Evolutionary conservation across 2,888 invertebrate species (phyloP).

Genomic region (Eupithecia inturbata): DNA sequence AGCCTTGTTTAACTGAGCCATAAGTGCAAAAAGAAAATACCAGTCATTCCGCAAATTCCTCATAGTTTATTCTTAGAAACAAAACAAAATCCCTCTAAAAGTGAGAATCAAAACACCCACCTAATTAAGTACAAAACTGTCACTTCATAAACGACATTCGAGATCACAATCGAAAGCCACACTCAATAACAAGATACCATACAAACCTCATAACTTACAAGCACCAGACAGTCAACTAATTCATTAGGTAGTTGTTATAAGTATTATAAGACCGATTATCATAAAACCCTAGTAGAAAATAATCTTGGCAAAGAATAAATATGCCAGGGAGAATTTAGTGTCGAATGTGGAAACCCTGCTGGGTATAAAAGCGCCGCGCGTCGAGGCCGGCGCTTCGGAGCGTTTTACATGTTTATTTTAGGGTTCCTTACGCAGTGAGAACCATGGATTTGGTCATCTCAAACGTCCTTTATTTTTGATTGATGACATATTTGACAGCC

Average conservation of each 20-base stretch:
- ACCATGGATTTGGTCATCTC: background rate
- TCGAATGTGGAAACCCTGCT: constrained; percentile 67
- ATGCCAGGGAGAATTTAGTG: constrained; percentile 80
- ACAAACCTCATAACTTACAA: constrained; percentile 34
- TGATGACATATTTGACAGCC: background rate
- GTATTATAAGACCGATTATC: constrained; percentile 73
- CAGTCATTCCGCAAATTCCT: background rate
- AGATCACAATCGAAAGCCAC: constrained; percentile 20
- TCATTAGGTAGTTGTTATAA: constrained; percentile 78
- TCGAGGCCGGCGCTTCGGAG: constrained; percentile 70
- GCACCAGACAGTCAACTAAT: constrained; percentile 66
- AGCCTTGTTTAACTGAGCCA: background rate
- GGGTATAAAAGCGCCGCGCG: constrained; percentile 74
- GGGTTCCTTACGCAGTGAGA: background rate
- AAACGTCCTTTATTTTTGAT: background rate
- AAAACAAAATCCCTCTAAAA: constrained; percentile 2
- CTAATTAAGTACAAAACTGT: constrained; percentile 31
- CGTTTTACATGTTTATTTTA: constrained; percentile 52
- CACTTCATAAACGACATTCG: constrained; percentile 17
- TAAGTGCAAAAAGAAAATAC: background rate
- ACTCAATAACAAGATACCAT: constrained; percentile 37
- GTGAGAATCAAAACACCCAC: constrained; percentile 20
- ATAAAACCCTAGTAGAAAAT: constrained; percentile 82
- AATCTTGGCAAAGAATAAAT: constrained; percentile 76
- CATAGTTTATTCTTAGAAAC: background rate